Base-by-base conservation (phyloP, 2,888 invertebrate genomes). In the Catocala nupta region DNA sequence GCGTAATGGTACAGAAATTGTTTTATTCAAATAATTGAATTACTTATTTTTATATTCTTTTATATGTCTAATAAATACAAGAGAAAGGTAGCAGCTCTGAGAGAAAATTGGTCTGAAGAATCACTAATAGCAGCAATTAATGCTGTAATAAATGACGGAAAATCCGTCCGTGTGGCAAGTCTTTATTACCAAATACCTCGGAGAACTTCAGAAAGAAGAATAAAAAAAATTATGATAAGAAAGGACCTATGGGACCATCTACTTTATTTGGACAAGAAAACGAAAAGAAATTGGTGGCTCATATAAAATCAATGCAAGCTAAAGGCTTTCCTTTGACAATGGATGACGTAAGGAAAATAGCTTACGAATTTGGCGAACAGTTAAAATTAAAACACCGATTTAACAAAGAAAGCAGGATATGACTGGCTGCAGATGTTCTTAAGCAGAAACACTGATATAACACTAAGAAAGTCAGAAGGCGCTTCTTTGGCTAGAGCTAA, bases 351-450 rank as follows among this genome's bases (percentile, higher is more conserved):
- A 65, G 51, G 47, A 63, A n/a, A n/a, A n/a, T n/a, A n/a, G n/a
- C n/a, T n/a, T n/a, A n/a, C n/a, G n/a, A n/a, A n/a, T n/a, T n/a
- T n/a, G n/a, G n/a, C n/a, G n/a, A n/a, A n/a, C n/a, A n/a, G n/a
- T n/a, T n/a, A n/a, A n/a, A n/a, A 45, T 39, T 73, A 50, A 70
- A 72, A 12, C 65, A 72, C 55, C 39, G 36, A 55, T 72, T 68
- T 53, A 63, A 64, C 54, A 58, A 44, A 69, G 44, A 65, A 52
- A 45, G 67, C 64, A n/a, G 70, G 66, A n/a, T 51, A 57, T 52
- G 55, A 51, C 16, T n/a, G n/a, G n/a, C n/a, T n/a, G n/a, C n/a
- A n/a, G n/a, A n/a, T n/a, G n/a, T 71, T 25, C 25, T 25, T 25
- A 25, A 25, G 25, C 25, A 25, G 25, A 60, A 59, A 67, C 47